Base-by-base conservation (phyloP, 2,888 invertebrate species). In the Dinocampus coccinellae region DNA sequence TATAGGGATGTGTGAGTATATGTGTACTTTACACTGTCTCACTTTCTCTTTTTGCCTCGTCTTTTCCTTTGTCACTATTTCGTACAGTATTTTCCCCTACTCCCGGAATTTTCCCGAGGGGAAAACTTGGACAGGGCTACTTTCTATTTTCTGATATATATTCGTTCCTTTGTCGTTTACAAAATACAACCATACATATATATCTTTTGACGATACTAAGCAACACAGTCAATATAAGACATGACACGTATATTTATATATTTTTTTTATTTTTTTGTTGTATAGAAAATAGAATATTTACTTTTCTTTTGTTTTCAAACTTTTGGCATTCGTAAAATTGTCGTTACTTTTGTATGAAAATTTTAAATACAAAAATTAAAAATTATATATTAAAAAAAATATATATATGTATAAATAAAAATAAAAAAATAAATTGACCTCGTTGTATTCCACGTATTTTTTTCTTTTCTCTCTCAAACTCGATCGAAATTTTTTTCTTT, bases 21-120 rank as follows among this genome's bases (percentile, higher is more conserved):
- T 74, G 72, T 64, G 75, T 20, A n/a, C 16, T 16, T 47, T 16
- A 47, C 16, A 47, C 16, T 47, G n/a, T 47, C 20, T 70, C 71
- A 39, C 69, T 71, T 73, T 66, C 67, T 71, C 52, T 52, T 36
- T 57, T 53, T 60, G 70, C 74, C 63, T 70, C 73, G 71, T 74
- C 73, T 73, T 73, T 76, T 58, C 62, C 73, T 70, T 71, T 33
- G 16, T 55, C 69, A 16, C 47, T 47, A 47, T 47, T 47, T 47
- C 16, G 47, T 16, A n/a, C 16, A 47, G 22, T 16, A 68, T 76
- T 76, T 76, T 74, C 65, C 68, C 57, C 58, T 29, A 39, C 47
- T 69, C 64, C 0, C 16, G 1, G 70, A 72, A 64, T 71, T 73
- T 70, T 76, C 76, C 73, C 74, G 61, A 73, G 76, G 70, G 76